Base-by-base conservation (phyloP, 2,888 invertebrate genomes). In the Pheosia gnoma region DNA sequence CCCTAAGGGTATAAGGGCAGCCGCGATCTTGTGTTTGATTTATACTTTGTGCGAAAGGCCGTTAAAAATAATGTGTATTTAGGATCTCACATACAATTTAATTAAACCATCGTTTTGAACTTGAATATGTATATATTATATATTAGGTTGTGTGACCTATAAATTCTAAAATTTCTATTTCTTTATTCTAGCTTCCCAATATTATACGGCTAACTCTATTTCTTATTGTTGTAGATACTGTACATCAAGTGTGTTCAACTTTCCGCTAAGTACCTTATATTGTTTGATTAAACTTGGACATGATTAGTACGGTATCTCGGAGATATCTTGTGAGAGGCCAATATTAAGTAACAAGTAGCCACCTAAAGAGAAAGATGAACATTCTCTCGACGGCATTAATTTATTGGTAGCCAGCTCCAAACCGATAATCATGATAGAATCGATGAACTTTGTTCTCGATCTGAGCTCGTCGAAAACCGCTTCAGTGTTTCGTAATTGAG, bases 401-500 rank as follows among this genome's bases (percentile, higher is more conserved):
- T 81, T 72, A 66, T 65, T 74, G 63, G 36, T 72, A 66, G 59
- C 68, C 74, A 83, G 72, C 74, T 81, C 69, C 74, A 75, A 78
- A 80, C 83, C 74, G 84, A 87, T 90, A 88, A 91, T 88, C 83
- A 85, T 81, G 84, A 88, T 86, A 80, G 85, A 89, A 90, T 87
- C 85, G 86, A 83, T 83, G 85, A 91, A 91, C 87, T 91, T 92
- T 89, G 87, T 86, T 87, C 83, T 80, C 81, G 83, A 83, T 80
- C 77, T 78, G 81, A 83, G 80, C 80, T 81, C 80, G 82, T 82
- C 83, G 84, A 87, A 85, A 88, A 86, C 87, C 87, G 84, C 86
- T 90, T 84, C 85, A 86, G 83, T 90, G 88, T 90, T 91, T 89
- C 88, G 91, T 93, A 92, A 93, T 92, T 93, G 93, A 89, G 88